Evolutionary conservation across 2,888 invertebrate species (phyloP), one percentile per base, ranked within the genome.

Genomic region (Blastobasis adustella): DNA sequence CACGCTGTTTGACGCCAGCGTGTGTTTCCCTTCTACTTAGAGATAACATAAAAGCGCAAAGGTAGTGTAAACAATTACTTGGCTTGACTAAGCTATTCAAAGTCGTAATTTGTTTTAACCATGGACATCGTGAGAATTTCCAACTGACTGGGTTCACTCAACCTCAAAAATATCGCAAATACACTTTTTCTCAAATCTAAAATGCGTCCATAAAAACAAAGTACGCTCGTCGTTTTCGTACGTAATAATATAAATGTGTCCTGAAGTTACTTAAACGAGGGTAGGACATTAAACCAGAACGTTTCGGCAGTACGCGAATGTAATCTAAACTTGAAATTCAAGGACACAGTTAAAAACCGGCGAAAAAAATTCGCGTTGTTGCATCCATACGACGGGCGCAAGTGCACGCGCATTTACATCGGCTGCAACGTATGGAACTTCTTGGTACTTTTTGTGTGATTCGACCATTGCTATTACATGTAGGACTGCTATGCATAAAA

Each of bases 241-340:
- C 23, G 23, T 23, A 23, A 23, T 23, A 23, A 23, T 23, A 23
- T 23, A 23, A 23, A 23, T 23, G 23, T 23, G 23, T 47, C 42
- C 48, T 43, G 48, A 37, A 47, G 46, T 41, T 37, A 52, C 39
- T 39, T 49, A 51, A 48, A 48, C 10, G 43, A 37, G 45, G 44
- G 37, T 7, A 38, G 43, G 40, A 47, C 44, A 43, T 52, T 36
- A 52, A 52, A 52, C 50, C 49, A 46, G 45, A 49, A 37, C 63
- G 69, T 72, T 73, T 70, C 64, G 70, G 65, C 67, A 71, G 71
- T 73, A 75, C 73, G 69, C 73, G 63, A 68, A 58, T 72, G 80
- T 84, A 85, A 86, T 85, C 83, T 86, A 84, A 87, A 86, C 85
- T 82, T 75, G 82, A 84, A 85, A 81, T 83, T 85, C 87, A 88